Conservation (phyloP, 2,888 invertebrate species). For the Sarcophaga carnaria region DNA sequence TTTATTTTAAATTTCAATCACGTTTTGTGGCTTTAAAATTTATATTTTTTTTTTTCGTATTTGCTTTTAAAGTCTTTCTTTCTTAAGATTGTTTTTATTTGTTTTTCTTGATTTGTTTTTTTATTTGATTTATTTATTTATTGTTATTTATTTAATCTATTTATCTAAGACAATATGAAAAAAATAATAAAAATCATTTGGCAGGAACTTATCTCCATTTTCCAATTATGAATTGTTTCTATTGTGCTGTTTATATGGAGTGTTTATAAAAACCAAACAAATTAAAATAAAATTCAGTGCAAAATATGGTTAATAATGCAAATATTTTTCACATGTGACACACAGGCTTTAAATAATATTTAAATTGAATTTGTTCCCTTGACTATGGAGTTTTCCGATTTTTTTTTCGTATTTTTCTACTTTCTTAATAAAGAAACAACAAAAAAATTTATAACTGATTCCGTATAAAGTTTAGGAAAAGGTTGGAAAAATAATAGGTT, state of each 20-base stretch:
- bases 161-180: not conserved
- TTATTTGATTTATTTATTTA: not conserved
- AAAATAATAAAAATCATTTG: not conserved
- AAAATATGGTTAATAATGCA: not conserved
- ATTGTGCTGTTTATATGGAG: slow-evolving; percentile 10
- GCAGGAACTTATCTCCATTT: not conserved
- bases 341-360: too few species aligned
- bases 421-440: too few species aligned
- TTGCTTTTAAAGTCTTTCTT: slow-evolving; percentile 24
- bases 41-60: not conserved
- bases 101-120: slow-evolving; percentile 2
- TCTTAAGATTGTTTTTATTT: slow-evolving; percentile 5
- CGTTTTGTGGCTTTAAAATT: slow-evolving; percentile 37
- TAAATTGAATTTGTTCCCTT: too few species aligned
- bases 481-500: too few species aligned
- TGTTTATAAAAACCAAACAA: not conserved
- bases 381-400: too few species aligned
- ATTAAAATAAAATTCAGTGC: not conserved
- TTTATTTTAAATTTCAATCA: slow-evolving; percentile 51
- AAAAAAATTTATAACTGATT: too few species aligned
- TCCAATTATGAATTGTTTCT: not conserved
- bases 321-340: too few species aligned
- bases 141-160: not conserved
- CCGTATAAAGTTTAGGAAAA: too few species aligned
- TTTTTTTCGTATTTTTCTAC: too few species aligned